Base-by-base conservation (phyloP, 2,797 vertebrate genomes). In the Tapirus indicus region DNA sequence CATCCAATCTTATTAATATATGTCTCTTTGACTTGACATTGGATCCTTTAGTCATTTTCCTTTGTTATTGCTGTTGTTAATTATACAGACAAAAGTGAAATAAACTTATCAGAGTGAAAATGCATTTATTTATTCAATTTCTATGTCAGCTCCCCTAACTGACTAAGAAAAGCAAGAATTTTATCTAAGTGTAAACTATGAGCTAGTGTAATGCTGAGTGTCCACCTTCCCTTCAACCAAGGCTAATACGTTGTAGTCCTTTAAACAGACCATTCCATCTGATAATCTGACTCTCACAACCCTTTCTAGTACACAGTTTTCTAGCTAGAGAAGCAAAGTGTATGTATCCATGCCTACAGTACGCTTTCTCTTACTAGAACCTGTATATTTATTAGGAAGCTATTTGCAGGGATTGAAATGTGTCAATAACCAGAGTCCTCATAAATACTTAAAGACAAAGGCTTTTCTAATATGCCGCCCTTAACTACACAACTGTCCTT, bases 81-180 rank as follows among this genome's bases (percentile, higher is more conserved):
- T 91, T 88, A 71, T 14, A 23, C 1, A 56, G 21, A 54, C 20
- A 93, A 92, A 92, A 69, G 86, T 77, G 38, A 94, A 96, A 74
- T 82, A 29, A 78, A 69, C 12, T 44, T 49, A 79, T 60, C 32
- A 84, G 32, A 9, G 27, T 54, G 79, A 93, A 93, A 93, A 72
- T n/a, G 14, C 2, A 92, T 72, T 88, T n/a, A n/a, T 88, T 92
- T 84, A 72, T 62, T 84, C 27, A 87, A 89, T 79, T 78, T 60
- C 10, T 91, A n/a, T 80, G 56, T 44, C 20, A 56, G 11, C 8
- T 72, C 47, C 14, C 58, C 23, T 88, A 78, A 64, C 6, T 49
- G 82, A 75, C 27, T 92, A 77, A 91, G 38, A 72, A 95, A 85
- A 78, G 14, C 25, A 64, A 75, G 8, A 35, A 79, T 66, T 96